A percentile compares a stretch with the other conserved stretches of the same genome.
phyloP scores from a whole-genome alignment of 2,888 invertebrate species.

The Andrena haemorrhoa region DNA sequence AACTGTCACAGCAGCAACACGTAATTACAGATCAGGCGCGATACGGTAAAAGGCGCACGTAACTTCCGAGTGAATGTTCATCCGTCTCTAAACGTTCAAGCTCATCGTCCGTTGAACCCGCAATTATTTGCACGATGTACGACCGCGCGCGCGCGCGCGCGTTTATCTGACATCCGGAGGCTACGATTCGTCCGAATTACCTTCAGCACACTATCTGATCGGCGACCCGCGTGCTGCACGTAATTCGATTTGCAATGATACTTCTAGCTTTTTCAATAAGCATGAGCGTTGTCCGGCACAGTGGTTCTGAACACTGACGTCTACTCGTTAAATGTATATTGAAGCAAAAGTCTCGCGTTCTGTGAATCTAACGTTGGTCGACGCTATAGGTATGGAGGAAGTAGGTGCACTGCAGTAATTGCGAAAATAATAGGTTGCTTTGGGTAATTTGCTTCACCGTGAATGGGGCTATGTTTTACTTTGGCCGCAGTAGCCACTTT shows the following conservation, averaged over 20 bases:
- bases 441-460: too few relatives aligned
- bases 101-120: conserved; percentile 56
- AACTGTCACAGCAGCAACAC: conserved; percentile 54
- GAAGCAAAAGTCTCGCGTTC: neutral
- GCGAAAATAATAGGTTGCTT: neutral
- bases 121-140: conserved; percentile 64
- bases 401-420: neutral
- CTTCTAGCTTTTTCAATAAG: neutral
- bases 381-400: too few relatives aligned
- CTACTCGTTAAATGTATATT: neutral
- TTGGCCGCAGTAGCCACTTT: too few relatives aligned
- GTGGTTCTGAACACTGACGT: neutral
- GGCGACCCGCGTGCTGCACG: conserved; percentile 16
- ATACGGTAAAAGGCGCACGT: conserved; percentile 62
- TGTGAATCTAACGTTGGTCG: too few relatives aligned
- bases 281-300: neutral
- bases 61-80: conserved; percentile 52
- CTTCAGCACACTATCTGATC: conserved; percentile 31
- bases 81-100: conserved; percentile 34
- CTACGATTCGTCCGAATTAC: conserved; percentile 43
- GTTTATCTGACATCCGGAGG: conserved; percentile 40
- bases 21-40: conserved; percentile 65
- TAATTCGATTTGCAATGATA: conserved; percentile 40
- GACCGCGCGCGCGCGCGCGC: conserved; percentile 33
- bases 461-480: too few relatives aligned